Evolutionary conservation across 2,113 vertebrate genomes (phyloP).

Genomic region (Spermophilus dauricus): DNA sequence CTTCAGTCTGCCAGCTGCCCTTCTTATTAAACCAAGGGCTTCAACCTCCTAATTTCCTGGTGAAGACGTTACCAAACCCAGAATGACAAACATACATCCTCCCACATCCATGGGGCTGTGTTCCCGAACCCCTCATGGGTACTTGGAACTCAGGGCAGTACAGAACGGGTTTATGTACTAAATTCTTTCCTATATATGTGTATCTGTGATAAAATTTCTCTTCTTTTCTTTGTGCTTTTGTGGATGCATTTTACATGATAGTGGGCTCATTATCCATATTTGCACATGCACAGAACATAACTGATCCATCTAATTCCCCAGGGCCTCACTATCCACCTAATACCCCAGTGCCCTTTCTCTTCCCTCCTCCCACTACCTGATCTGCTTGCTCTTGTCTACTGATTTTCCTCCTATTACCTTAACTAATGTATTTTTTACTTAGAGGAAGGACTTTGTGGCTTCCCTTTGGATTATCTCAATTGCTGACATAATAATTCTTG

Average conservation of each 20-base stretch:
- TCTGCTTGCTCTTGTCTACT: too few species aligned
- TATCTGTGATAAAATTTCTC: background rate
- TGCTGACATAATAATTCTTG: background rate
- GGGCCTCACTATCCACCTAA: too few species aligned
- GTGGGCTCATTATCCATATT: too few species aligned
- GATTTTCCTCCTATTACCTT: too few species aligned
- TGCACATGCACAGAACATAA: too few species aligned
- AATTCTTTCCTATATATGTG: background rate
- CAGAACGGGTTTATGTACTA: fast-evolving
- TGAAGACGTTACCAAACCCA: background rate
- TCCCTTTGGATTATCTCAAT: background rate
- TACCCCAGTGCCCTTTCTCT: too few species aligned
- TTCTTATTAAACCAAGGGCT: background rate
- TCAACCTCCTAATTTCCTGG: background rate
- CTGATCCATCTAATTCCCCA: too few species aligned
- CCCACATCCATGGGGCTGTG: too few species aligned
- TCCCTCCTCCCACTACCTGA: too few species aligned
- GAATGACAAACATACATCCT: background rate
- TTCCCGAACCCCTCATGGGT: background rate
- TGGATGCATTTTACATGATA: too few species aligned
- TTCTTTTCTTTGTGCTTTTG: background rate
- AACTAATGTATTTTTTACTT: background rate
- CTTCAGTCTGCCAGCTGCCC: too few species aligned
- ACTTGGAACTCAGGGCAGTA: background rate
- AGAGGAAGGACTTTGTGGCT: background rate